Conservation (phyloP, 2,797 vertebrate species). For the Enteromius unitaeniatus region DNA sequence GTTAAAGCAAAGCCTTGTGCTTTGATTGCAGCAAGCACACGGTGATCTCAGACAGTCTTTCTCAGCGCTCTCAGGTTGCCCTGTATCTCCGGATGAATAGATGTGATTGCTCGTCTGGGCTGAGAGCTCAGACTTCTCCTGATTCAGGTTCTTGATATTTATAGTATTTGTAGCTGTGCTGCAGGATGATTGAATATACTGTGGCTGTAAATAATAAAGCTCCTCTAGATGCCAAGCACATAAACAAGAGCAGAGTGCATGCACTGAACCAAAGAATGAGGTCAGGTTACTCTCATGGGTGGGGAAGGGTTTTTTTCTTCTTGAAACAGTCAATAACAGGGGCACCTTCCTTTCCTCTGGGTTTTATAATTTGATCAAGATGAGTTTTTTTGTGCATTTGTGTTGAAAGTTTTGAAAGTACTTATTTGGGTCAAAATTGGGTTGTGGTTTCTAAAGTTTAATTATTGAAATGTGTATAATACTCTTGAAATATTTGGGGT, state of each 20-base stretch:
- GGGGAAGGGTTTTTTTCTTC: slow-evolving; percentile 3
- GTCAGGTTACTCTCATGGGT: slow-evolving; percentile 37
- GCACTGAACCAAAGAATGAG: slow-evolving; percentile 40
- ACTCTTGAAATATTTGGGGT: neutral
- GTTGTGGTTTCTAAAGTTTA: neutral
- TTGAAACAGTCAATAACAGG: slow-evolving; percentile 16
- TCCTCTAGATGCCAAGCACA: slow-evolving; percentile 54
- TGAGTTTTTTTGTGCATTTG: neutral
- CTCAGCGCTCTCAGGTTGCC: slow-evolving; percentile 32
- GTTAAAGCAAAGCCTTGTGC: slow-evolving; percentile 11
- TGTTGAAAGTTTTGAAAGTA: neutral
- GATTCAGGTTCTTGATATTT: slow-evolving; percentile 40
- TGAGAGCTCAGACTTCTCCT: slow-evolving; percentile 44
- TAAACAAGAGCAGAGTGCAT: slow-evolving; percentile 57
- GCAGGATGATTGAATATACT: slow-evolving; percentile 59
- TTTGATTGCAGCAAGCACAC: slow-evolving; percentile 44
- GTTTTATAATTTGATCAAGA: slow-evolving; percentile 8
- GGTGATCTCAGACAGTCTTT: slow-evolving; percentile 19
- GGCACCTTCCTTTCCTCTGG: neutral
- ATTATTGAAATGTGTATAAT: neutral
- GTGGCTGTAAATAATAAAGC: slow-evolving; percentile 52
- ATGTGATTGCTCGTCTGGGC: slow-evolving; percentile 51
- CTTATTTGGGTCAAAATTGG: neutral
- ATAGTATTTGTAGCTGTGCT: slow-evolving; percentile 54
- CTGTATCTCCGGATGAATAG: slow-evolving; percentile 40